Base-by-base conservation (phyloP, 2,888 invertebrate species). In the Tetrapedia diversipes region DNA sequence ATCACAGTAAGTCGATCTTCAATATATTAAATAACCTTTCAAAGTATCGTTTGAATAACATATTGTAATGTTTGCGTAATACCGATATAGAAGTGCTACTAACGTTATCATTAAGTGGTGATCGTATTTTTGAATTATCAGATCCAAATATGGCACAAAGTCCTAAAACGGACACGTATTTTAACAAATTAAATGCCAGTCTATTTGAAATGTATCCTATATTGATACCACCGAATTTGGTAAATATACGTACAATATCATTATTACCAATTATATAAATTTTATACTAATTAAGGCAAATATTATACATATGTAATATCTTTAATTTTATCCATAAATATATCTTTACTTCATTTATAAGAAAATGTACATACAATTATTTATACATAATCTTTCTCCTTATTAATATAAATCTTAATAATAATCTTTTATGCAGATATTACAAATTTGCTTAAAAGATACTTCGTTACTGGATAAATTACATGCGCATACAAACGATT, bases 361-460 rank as follows among this genome's bases (percentile, higher is more conserved):
- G n/a, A n/a, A n/a, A n/a, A n/a, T n/a, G n/a, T n/a, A n/a, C n/a
- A n/a, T n/a, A n/a, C n/a, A n/a, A n/a, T n/a, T n/a, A n/a, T n/a
- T n/a, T n/a, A n/a, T n/a, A n/a, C n/a, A n/a, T n/a, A n/a, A 14
- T 16, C 16, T 39, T 39, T 29, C 24, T 14, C 16, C 2, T 27
- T 14, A 1, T 41, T n/a, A n/a, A 22, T 22, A 14, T 39, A 45
- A 22, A n/a, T 39, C 47, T 14, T 7, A 8, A 45, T 45, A 54
- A n/a, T 41, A 16, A 24, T 39, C 3, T 7, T 22, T 56, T 22
- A 19, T 19, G 8, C 11, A 79, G 79, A 57, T 77, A 32, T 47
- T 79, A 29, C 61, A 69, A 54, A 59, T 79, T 29, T 79, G 79
- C 22, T 66, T 79, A 10, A 79, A 79, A 29, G 73, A 73, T 11